Base-by-base conservation (phyloP, 2,888 invertebrate species). In the Dasysyrphus albostriatus region DNA sequence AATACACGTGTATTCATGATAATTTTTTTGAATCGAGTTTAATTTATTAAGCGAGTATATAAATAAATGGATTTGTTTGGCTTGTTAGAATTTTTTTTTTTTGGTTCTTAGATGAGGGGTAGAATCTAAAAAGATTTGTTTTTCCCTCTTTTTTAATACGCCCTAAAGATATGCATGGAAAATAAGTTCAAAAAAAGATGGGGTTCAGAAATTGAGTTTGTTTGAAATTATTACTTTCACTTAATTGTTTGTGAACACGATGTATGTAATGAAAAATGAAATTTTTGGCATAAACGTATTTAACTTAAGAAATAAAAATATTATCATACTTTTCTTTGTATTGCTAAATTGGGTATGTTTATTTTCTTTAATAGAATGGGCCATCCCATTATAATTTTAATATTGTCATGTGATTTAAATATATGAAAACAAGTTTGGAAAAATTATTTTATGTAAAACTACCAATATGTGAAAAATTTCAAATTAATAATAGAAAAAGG, bases 1-100 rank as follows among this genome's bases (percentile, higher is more conserved):
- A 9, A 56, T 5, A 56, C 37, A 24, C 19, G 19, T 32, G 32
- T 32, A 65, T 44, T 47, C 10, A 32, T 47, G 44, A 37, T 37
- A 0, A 49, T 49, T 49, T 49, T 49, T 47, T 34, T 67, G 37
- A 51, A 67, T 67, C 19, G 51, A 51, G 49, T 51, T 51, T 67
- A 67, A 67, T 67, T 67, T 67, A 67, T 67, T 67, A 67, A 67
- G 37, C 37, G 51, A 67, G 67, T 51, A 67, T 37, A 24, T 24
- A 24, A 24, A 67, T 51, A 67, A 67, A 32, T 51, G 67, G 37
- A 67, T 51, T 67, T 51, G 24, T 67, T 51, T 67, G 51, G 51
- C 51, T 67, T 67, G 51, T 37, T 34, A 29, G 34, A 47, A 47
- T 49, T 47, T 58, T 12, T n/a, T n/a, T n/a, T n/a, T n/a, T n/a